phyloP scores from a whole-genome alignment of 1,140 invertebrate genomes.

The Manduca sexta region DNA sequence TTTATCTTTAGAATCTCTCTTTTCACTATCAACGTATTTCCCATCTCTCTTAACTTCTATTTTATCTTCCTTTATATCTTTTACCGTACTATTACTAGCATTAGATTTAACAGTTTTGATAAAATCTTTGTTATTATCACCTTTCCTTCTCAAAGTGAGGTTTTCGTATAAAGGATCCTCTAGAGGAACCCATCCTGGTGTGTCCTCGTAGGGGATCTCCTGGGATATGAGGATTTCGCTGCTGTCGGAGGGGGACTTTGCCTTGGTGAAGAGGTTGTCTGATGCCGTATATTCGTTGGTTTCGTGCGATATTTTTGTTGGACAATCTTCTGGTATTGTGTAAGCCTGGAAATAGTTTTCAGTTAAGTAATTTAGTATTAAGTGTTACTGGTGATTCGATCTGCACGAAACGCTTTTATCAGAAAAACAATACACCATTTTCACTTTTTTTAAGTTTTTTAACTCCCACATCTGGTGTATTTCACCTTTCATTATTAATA shows the following conservation, averaged over 20 bases:
- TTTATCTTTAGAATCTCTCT: too few relatives aligned
- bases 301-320: conserved; percentile 33
- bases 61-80: too few relatives aligned
- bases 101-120: background rate
- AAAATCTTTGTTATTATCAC: background rate
- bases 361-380: too few relatives aligned
- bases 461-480: too few relatives aligned
- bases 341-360: conserved; percentile 35
- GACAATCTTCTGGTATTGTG: conserved; percentile 60
- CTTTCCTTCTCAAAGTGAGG: conserved; percentile 27
- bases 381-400: too few relatives aligned
- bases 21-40: too few relatives aligned
- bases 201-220: conserved; percentile 51
- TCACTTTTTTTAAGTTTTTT: too few relatives aligned
- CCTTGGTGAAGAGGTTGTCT: conserved; percentile 52
- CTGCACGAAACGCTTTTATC: too few relatives aligned
- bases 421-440: too few relatives aligned
- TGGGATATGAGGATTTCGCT: conserved; percentile 47
- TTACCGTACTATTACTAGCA: background rate
- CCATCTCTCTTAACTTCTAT: too few relatives aligned
- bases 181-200: conserved; percentile 49
- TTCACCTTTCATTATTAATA: too few relatives aligned
- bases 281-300: conserved; percentile 28
- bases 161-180: conserved; percentile 58
- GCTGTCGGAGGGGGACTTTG: conserved; percentile 32